Percentiles rank a stretch among this genome's conserved stretches.
phyloP scores from a whole-genome alignment of 2,888 invertebrate species.

The Agapetus fuscipes region DNA sequence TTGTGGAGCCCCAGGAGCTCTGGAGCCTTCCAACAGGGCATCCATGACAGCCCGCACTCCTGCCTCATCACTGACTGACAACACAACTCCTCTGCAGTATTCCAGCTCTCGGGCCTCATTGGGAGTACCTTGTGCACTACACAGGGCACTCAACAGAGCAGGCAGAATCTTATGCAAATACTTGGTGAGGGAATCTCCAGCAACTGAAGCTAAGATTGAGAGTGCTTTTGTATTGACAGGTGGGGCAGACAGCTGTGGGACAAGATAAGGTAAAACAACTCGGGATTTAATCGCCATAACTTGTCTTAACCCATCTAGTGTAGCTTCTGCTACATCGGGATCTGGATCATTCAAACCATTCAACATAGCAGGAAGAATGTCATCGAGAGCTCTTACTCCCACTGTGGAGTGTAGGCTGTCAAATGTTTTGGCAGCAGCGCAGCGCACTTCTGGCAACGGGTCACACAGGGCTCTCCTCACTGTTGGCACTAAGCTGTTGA shows the following conservation, averaged over 20 bases:
- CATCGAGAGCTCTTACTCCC: slow-evolving; percentile 88
- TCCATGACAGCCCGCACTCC: slow-evolving; percentile 84
- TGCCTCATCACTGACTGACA: slow-evolving; percentile 81
- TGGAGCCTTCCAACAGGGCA: slow-evolving; percentile 68
- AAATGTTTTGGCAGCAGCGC: slow-evolving; percentile 94
- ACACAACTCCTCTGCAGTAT: slow-evolving; percentile 86
- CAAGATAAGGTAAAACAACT: slow-evolving; percentile 90
- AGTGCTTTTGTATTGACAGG: slow-evolving; percentile 91
- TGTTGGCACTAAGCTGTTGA: slow-evolving; percentile 82
- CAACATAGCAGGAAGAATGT: slow-evolving; percentile 89
- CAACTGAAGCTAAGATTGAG: slow-evolving; percentile 88
- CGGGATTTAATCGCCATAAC: slow-evolving; percentile 95
- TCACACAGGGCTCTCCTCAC: slow-evolving; percentile 93
- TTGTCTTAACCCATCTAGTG: slow-evolving; percentile 91
- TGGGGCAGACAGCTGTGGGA: slow-evolving; percentile 83
- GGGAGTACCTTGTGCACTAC: slow-evolving; percentile 55
- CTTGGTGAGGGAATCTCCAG: slow-evolving; percentile 84
- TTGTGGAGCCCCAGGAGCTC: slow-evolving; percentile 51
- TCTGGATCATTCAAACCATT: slow-evolving; percentile 65
- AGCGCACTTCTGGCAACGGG: slow-evolving; percentile 82
- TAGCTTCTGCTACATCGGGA: slow-evolving; percentile 72
- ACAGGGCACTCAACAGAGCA: slow-evolving; percentile 71
- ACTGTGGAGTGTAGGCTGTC: slow-evolving; percentile 92
- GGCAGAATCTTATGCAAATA: slow-evolving; percentile 88
- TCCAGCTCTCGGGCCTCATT: slow-evolving; percentile 68